Evolutionary conservation across 2,113 vertebrate genomes (phyloP), one percentile per base, ranked within the genome.

Genomic region (Myotis lucifugus): DNA sequence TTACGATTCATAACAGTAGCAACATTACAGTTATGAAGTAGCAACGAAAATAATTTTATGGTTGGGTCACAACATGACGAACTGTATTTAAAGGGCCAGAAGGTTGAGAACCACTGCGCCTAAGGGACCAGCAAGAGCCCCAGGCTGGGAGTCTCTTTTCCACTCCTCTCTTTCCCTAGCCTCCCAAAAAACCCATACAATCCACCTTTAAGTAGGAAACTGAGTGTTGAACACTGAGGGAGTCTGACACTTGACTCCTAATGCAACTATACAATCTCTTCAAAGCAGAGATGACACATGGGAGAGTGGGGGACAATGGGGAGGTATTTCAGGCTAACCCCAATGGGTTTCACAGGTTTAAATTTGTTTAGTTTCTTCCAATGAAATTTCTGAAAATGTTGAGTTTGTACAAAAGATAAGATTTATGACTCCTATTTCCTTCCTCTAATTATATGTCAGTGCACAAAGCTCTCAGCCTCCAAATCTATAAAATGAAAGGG

Each of bases 351-450:
- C 76, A 61, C 2, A 12, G 25, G 5, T 89, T 23, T 73, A 77
- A 42, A 83, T 85, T 70, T 82, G 37, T 70, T 91, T 64, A 84
- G 46, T 82, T 91, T 88, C 37, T 82, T 95, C 90, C 76, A 90
- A 77, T 32, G n/a, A 78, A 90, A 92, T 83, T 78, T 85, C 72
- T 92, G 61, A 84, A 85, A 95, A 95, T 56, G 88, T 17, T 93
- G 40, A 78, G 46, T 82, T 46, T 88, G 72, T 73, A 85, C 56
- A 90, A 93, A 96, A 96, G 69, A 46, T 70, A 89, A 91, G 64
- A 93, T 86, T 77, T 64, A 61, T 69, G 32, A 34, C 32, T 76
- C 67, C 56, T 46, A 5, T 23, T 91, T 91, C 48, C 73, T 97
- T 93, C 79, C 23, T 82, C 59, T 67, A 17, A 81, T 32, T 91